Evolutionary conservation across 2,888 invertebrate species (phyloP).

Genomic region (Panorpa germanica): DNA sequence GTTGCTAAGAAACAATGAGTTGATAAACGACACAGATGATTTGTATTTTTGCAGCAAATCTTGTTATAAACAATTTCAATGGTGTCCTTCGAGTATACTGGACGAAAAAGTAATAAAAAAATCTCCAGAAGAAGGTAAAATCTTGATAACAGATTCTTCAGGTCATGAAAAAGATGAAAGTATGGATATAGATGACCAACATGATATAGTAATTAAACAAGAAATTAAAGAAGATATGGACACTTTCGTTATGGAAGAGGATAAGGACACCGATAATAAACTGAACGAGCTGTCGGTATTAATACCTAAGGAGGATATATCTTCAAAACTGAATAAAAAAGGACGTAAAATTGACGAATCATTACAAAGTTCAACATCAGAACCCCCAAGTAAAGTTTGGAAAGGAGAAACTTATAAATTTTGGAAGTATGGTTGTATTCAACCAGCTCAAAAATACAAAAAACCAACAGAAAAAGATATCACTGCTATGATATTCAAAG

Average conservation of each 20-base stretch:
- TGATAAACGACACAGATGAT: slow-evolving; percentile 46
- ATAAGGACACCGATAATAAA: slow-evolving; percentile 29
- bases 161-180: slow-evolving; percentile 29
- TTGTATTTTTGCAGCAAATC: slow-evolving; percentile 74
- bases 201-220: slow-evolving; percentile 32
- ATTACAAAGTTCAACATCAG: slow-evolving; percentile 9
- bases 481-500: slow-evolving; percentile 51
- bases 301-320: slow-evolving; percentile 20
- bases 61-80: slow-evolving; percentile 72
- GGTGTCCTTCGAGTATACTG: slow-evolving; percentile 32
- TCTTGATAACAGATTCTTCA: slow-evolving; percentile 6
- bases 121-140: slow-evolving; percentile 5
- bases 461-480: slow-evolving; percentile 62
- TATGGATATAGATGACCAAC: slow-evolving; percentile 31
- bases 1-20: slow-evolving; percentile 31
- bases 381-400: slow-evolving; percentile 31
- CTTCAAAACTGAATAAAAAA: slow-evolving; percentile 19
- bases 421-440: slow-evolving; percentile 49
- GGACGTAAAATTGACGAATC: slow-evolving; percentile 22
- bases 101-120: slow-evolving; percentile 27
- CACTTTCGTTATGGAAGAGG: slow-evolving; percentile 30
- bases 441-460: slow-evolving; percentile 49
- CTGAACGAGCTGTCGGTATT: slow-evolving; percentile 16
- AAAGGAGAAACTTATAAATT: slow-evolving; percentile 54
- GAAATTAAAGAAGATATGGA: slow-evolving; percentile 32